Evolutionary conservation across 92 coral and sea anemone genomes (phyloP).

Genomic region (Muricea muricata): DNA sequence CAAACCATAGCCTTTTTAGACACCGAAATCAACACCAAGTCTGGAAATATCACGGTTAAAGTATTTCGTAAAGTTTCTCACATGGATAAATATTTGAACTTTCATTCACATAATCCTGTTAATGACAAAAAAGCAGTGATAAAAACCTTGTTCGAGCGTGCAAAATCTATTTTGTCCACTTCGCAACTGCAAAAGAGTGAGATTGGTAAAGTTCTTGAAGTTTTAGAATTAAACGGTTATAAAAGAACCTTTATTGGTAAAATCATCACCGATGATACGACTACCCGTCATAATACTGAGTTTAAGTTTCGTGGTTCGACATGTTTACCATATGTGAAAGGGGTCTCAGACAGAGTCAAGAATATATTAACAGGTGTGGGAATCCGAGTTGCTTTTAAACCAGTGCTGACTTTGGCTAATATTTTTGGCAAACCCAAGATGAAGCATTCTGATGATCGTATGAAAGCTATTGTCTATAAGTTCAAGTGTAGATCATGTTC

Average conservation of each 20-base stretch:
- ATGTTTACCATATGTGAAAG: background rate
- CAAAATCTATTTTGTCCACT: background rate
- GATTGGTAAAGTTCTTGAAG: background rate
- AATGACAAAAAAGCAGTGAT: background rate
- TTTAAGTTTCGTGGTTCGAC: background rate
- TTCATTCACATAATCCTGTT: background rate
- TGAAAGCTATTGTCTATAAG: too few relatives aligned
- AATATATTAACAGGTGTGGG: background rate
- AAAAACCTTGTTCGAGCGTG: background rate
- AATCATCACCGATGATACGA: background rate
- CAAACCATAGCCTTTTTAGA: too few relatives aligned
- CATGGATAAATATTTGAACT: background rate
- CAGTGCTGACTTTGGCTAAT: background rate
- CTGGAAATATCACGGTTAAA: background rate
- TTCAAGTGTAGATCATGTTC: too few relatives aligned
- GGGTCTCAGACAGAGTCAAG: background rate
- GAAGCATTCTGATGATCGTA: too few relatives aligned
- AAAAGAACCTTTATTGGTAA: background rate
- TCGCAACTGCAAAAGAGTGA: background rate
- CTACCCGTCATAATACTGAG: background rate
- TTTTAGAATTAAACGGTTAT: background rate
- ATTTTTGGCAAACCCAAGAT: too few relatives aligned
- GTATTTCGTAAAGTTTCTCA: background rate
- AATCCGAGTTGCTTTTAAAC: background rate
- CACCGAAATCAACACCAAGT: too few relatives aligned